A percentile compares a stretch with the other conserved stretches of the same genome.
These are phyloP conservation scores for Erythrolamprus reginae DNA, from an alignment of 2,113 vertebrate genomes.

Conservation along the genomic window DNA sequence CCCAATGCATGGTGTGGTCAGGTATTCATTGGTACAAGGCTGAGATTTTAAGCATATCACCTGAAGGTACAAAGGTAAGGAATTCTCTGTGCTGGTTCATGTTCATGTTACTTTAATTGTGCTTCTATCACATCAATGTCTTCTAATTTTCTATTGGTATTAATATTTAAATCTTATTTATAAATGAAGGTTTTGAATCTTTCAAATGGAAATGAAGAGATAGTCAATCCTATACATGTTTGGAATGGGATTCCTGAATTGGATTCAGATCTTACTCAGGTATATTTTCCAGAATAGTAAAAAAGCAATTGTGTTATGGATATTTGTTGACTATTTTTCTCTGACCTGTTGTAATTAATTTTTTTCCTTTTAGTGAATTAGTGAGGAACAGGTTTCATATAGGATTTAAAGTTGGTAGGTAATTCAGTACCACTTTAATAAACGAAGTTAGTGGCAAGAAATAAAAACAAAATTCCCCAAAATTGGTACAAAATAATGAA, in stretches of 20 bases:
- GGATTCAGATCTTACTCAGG: constrained; percentile 46
- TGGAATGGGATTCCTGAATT: constrained; percentile 63
- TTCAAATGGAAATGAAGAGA: constrained; percentile 62
- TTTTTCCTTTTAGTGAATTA: neutral
- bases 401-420: neutral
- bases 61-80: constrained; percentile 70
- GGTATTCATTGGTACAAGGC: constrained; percentile 69
- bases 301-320: neutral
- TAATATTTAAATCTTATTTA: neutral
- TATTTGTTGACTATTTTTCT: neutral
- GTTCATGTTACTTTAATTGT: neutral
- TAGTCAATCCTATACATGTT: constrained; percentile 65
- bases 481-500: neutral
- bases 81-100: neutral
- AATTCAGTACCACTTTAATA: neutral
- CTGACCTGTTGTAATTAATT: neutral
- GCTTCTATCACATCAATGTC: neutral
- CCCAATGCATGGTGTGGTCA: constrained; percentile 72
- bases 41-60: constrained; percentile 69
- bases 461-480: neutral
- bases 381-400: neutral
- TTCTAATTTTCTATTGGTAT: neutral
- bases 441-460: neutral
- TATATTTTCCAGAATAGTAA: constrained; percentile 24
- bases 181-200: constrained; percentile 65